Conservation (phyloP, 1,140 invertebrate genomes). For the Zaprionus kolodkinae region DNA sequence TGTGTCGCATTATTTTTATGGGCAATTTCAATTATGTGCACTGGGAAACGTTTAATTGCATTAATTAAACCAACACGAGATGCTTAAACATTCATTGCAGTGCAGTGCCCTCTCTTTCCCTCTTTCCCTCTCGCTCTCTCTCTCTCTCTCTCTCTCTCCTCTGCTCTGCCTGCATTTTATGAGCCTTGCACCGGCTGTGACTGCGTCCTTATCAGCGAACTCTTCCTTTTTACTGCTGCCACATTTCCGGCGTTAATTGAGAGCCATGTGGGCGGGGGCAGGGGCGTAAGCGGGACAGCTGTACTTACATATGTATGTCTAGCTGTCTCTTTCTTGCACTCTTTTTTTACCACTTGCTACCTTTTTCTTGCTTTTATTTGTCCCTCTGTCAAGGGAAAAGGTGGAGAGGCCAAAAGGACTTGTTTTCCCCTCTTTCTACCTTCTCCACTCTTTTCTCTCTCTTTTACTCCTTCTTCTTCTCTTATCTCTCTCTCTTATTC, state of each 20-base stretch:
- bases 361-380: neutral
- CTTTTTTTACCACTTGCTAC: neutral
- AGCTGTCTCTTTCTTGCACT: neutral
- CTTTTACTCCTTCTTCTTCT: neutral
- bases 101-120: neutral
- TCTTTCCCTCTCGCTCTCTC: rapidly evolving
- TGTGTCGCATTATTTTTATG: conserved; percentile 43
- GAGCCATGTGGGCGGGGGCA: neutral
- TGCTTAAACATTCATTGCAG: conserved; percentile 47
- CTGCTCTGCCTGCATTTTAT: neutral
- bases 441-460: neutral
- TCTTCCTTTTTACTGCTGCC: conserved; percentile 33
- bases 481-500: too few relatives aligned
- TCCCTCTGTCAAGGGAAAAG: neutral
- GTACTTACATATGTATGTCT: neutral
- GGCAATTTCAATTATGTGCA: conserved; percentile 46
- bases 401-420: too few relatives aligned
- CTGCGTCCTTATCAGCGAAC: conserved; percentile 43
- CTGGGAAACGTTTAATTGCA: conserved; percentile 47
- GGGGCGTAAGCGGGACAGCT: neutral
- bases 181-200: neutral
- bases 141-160: neutral
- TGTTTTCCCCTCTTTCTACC: neutral
- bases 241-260: conserved; percentile 55
- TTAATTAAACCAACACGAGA: conserved; percentile 55